Conservation (phyloP, 2,888 invertebrate species). For the Nesidiocoris tenuis region DNA sequence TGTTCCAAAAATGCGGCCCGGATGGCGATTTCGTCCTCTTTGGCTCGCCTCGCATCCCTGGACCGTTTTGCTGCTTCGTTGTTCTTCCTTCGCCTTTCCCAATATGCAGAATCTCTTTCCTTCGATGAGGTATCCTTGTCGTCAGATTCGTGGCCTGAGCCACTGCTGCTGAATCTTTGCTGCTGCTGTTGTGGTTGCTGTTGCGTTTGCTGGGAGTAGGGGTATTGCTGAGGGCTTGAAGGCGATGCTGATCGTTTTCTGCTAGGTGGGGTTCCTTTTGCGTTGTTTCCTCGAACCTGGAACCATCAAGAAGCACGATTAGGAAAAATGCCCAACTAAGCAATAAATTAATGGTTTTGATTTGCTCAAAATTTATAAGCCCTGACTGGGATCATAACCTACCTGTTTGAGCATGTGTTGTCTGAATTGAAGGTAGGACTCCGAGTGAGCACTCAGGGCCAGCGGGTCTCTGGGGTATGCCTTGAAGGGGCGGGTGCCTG, state of each 20-base stretch:
- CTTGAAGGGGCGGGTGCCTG: conserved; percentile 63
- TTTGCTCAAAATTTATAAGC: no score
- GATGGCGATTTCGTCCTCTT: conserved; percentile 90
- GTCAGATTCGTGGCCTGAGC: conserved; percentile 35
- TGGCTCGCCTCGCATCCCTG: conserved; percentile 81
- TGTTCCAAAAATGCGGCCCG: conserved; percentile 83
- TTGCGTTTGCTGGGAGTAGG: neutral
- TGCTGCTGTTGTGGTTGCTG: conserved; percentile 34
- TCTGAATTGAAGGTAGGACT: conserved; percentile 71
- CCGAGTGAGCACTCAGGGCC: conserved; percentile 61
- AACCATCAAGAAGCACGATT: neutral
- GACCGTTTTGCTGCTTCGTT: conserved; percentile 92
- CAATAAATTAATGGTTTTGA: no score
- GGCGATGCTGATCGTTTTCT: conserved; percentile 55
- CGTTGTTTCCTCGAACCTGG: conserved; percentile 54
- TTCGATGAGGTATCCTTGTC: conserved; percentile 59
- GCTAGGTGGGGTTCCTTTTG: neutral
- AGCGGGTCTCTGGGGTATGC: conserved; percentile 70
- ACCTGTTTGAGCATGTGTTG: conserved; percentile 68
- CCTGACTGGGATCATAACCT: no score
- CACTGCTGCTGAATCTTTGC: conserved; percentile 52
- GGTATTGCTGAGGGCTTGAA: conserved; percentile 46
- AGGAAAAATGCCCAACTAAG: no score
- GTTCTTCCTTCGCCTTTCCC: conserved; percentile 84
- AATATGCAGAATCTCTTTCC: conserved; percentile 76